Percentiles rank a stretch among this genome's conserved stretches.
Conservation (phyloP, 1,140 invertebrate species). For the Papilio dardanus region DNA sequence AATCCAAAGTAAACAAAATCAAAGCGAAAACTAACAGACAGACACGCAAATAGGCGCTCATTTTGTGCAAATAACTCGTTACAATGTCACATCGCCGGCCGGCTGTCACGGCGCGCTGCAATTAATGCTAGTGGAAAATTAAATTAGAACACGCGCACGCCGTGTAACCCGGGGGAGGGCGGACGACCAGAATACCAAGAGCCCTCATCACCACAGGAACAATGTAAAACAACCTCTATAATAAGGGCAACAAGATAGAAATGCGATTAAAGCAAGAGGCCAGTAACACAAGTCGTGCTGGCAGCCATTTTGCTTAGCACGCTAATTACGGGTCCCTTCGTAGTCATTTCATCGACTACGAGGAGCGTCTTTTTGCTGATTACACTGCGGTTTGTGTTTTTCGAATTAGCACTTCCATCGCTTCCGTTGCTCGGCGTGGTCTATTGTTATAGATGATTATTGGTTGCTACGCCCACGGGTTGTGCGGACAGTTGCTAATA, state of each 20-base stretch:
- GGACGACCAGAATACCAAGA: slow-evolving; percentile 47
- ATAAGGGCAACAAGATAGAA: slow-evolving; percentile 16
- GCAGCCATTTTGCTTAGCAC: slow-evolving; percentile 76
- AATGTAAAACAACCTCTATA: slow-evolving; percentile 40
- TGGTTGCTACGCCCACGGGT: slow-evolving; percentile 51
- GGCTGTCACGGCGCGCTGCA: slow-evolving; percentile 64
- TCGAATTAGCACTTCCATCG: slow-evolving; percentile 79
- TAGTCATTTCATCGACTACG: slow-evolving; percentile 72
- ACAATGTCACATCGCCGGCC: slow-evolving; percentile 60
- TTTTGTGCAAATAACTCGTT: slow-evolving; percentile 67
- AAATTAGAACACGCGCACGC: slow-evolving; percentile 78
- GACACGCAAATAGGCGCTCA: slow-evolving; percentile 52
- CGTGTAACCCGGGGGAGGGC: slow-evolving; percentile 63
- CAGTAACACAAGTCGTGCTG: slow-evolving; percentile 46
- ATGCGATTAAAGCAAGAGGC: slow-evolving; percentile 36
- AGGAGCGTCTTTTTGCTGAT: slow-evolving; percentile 69
- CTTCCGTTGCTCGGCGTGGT: slow-evolving; percentile 64
- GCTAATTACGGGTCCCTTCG: slow-evolving; percentile 71
- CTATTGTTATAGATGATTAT: slow-evolving; percentile 69
- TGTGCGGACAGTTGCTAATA: slow-evolving; percentile 38
- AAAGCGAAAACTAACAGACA: slow-evolving; percentile 35
- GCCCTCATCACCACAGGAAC: slow-evolving; percentile 37
- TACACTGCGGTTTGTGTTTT: slow-evolving; percentile 77
- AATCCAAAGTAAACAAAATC: slow-evolving; percentile 35
- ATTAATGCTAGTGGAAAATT: slow-evolving; percentile 80